Base-by-base conservation (phyloP, 2,113 vertebrate species). In the Gallinago media region DNA sequence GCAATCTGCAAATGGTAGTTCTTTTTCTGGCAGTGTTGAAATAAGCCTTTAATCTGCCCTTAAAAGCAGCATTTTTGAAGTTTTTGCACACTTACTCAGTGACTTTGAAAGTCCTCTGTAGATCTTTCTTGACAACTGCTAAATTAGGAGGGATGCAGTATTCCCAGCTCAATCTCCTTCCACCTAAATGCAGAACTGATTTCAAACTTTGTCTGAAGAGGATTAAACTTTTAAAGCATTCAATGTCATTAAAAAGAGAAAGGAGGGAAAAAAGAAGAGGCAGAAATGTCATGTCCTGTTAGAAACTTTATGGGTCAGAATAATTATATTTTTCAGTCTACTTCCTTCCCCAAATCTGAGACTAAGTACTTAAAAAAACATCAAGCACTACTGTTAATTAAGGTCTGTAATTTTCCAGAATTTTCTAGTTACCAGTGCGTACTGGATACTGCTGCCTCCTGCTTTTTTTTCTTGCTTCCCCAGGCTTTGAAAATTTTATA, bases 111-210 rank as follows among this genome's bases (percentile, higher is more conserved):
- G 62, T 85, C 55, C 88, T 82, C 19, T 88, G 38, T 18, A 85
- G 49, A 19, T 72, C 31, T 42, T 75, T 87, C 62, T 76, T 91
- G 74, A 85, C 20, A 65, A 21, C 34, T 74, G n/a, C 25, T 93
- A 93, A 92, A 88, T 95, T 70, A 94, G 19, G 63, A 80, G 67
- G 59, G 67, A 79, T 92, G 50, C 63, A 61, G 58, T 83, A 92
- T 95, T 95, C 92, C 90, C 85, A 96, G 14, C 54, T 92, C 85
- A 88, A 66, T 92, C 55, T 88, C 58, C 85, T 85, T 88, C 49
- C 21, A 76, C 40, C 42, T 90, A 76, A 92, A 90, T 88, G 75
- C 49, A 92, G 82, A 80, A 50, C 40, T 27, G 73, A 8, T 73
- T 50, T 80, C 72, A 76, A 46, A 65, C 40, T 75, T 65, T 54